A percentile compares a stretch with the other conserved stretches of the same genome.
Conservation (phyloP, 2,888 invertebrate species). For the Zygaena filipendulae region DNA sequence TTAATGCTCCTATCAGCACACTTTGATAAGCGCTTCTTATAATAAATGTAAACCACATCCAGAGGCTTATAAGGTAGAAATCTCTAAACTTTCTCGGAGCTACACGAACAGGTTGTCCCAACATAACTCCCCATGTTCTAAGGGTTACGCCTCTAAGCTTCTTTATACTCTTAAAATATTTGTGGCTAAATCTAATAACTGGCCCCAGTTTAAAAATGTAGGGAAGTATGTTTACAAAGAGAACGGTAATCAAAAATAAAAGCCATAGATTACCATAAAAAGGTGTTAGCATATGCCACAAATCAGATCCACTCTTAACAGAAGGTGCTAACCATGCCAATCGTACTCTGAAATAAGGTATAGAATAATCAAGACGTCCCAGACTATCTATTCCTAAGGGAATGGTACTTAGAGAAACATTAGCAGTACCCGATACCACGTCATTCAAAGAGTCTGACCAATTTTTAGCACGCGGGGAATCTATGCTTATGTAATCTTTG, state of each 20-base stretch:
- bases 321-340: constrained; percentile 46
- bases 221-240: constrained; percentile 34
- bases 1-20: constrained; percentile 42
- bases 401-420: constrained; percentile 42
- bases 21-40: constrained; percentile 46
- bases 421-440: constrained; percentile 33
- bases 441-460: constrained; percentile 46
- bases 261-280: constrained; percentile 44
- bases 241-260: constrained; percentile 28
- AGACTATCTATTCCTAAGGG: constrained; percentile 34
- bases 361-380: constrained; percentile 34
- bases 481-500: constrained; percentile 39
- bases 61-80: constrained; percentile 39
- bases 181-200: constrained; percentile 28
- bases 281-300: constrained; percentile 41
- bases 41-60: constrained; percentile 50
- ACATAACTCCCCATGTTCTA: constrained; percentile 39
- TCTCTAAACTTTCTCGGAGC: constrained; percentile 39
- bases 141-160: constrained; percentile 31
- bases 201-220: constrained; percentile 27
- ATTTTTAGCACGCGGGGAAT: constrained; percentile 36
- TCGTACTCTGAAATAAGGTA: constrained; percentile 39
- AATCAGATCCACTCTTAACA: constrained; percentile 28
- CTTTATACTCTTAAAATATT: constrained; percentile 30
- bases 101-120: constrained; percentile 39